These are phyloP conservation scores for Tinea pellionella DNA, from an alignment of 2,888 invertebrate genomes.

Conservation along the genomic window DNA sequence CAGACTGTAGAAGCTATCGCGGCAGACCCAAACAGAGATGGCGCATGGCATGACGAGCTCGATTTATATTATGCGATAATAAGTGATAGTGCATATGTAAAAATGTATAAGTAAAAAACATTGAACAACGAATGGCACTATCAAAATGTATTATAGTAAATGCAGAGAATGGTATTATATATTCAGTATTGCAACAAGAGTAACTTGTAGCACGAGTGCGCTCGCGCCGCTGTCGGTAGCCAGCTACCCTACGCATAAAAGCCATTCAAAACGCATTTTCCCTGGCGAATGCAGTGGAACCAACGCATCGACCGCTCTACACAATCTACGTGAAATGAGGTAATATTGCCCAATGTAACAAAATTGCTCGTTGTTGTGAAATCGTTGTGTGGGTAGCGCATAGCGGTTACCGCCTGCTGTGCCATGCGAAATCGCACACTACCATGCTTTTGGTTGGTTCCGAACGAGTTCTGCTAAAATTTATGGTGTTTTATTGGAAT, in stretches of 20 bases:
- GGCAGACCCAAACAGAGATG: too few species aligned
- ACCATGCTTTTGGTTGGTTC: conserved; percentile 13
- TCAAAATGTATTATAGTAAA: too few species aligned
- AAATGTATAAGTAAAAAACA: too few species aligned
- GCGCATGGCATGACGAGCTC: too few species aligned
- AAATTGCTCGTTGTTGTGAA: conserved; percentile 37
- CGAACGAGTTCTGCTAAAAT: conserved; percentile 9
- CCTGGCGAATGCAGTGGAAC: conserved; percentile 18
- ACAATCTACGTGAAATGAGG: conserved; percentile 34
- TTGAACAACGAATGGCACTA: too few species aligned
- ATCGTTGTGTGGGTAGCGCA: conserved; percentile 22
- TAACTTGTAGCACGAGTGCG: too few species aligned
- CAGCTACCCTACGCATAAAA: background rate
- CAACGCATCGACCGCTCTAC: conserved; percentile 17
- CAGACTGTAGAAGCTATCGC: too few species aligned
- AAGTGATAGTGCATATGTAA: too few species aligned
- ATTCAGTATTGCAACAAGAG: too few species aligned
- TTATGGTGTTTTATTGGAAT: conserved; percentile 2
- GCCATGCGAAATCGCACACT: conserved; percentile 13
- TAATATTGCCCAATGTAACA: conserved; percentile 35
- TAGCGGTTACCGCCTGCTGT: conserved; percentile 18
- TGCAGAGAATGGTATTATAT: too few species aligned
- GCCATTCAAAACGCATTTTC: conserved; percentile 23
- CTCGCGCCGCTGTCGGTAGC: too few species aligned
- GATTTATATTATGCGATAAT: too few species aligned